Evolutionary conservation across 2,113 vertebrate genomes (phyloP).

Genomic region (Megaptera novaeangliae): DNA sequence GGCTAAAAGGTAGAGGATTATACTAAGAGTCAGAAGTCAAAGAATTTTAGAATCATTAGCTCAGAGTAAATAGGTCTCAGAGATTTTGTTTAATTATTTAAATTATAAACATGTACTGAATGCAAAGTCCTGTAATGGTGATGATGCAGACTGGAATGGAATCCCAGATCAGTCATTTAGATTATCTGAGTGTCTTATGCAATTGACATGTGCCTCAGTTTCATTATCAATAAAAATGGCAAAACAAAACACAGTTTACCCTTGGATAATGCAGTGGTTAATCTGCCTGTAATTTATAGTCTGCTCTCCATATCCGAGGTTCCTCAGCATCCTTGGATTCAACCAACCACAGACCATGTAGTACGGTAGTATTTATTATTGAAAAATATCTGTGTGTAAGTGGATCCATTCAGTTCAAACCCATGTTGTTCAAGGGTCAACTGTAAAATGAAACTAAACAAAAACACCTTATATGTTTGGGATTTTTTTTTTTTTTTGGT

Average conservation of each 20-base stretch:
- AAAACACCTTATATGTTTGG: background rate
- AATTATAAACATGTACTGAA: background rate
- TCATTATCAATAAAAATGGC: background rate
- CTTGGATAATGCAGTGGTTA: background rate
- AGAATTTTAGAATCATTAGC: background rate
- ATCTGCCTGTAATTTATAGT: background rate
- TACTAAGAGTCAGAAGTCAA: background rate
- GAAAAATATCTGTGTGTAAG: background rate
- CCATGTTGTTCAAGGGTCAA: background rate
- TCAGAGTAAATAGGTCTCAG: background rate
- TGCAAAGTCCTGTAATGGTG: background rate
- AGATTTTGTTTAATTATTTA: background rate
- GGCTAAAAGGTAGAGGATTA: background rate
- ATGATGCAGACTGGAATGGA: background rate
- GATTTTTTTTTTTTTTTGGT: background rate
- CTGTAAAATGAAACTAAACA: background rate
- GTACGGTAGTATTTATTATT: background rate
- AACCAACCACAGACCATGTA: background rate
- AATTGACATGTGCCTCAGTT: background rate
- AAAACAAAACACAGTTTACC: background rate
- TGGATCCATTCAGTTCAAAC: background rate
- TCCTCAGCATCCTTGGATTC: background rate
- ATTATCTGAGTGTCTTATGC: background rate
- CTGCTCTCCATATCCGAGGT: background rate
- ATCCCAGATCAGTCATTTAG: background rate